Evolutionary conservation across 2,113 vertebrate species (phyloP).

Genomic region (Scolopax mira): DNA sequence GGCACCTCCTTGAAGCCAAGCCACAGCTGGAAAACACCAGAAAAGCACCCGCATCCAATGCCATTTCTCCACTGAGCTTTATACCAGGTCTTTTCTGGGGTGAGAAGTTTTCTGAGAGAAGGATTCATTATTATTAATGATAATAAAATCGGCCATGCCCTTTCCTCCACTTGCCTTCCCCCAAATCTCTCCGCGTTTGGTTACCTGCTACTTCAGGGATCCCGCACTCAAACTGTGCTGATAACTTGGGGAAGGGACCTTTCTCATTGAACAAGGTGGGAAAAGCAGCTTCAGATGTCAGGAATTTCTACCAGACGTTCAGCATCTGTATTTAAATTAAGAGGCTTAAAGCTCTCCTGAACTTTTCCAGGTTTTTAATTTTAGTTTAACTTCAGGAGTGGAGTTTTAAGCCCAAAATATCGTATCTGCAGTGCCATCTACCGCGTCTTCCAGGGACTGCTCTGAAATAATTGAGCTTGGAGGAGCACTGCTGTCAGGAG

Average conservation of each 20-base stretch:
- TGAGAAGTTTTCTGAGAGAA: not conserved
- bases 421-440: constrained; percentile 61
- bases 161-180: not conserved
- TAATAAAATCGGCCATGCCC: constrained; percentile 14
- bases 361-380: constrained; percentile 36
- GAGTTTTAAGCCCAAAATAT: not conserved
- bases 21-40: not conserved
- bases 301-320: constrained; percentile 49
- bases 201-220: not conserved
- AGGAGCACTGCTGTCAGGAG: not conserved
- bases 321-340: constrained; percentile 65
- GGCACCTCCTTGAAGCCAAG: not conserved
- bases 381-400: constrained; percentile 2
- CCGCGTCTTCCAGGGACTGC: constrained; percentile 8
- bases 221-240: not conserved
- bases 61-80: not conserved
- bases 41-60: not conserved
- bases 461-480: not conserved
- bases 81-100: rapidly evolving
- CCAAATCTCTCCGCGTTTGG: not conserved
- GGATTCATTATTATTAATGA: not conserved
- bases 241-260: not conserved
- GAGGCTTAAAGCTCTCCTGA: constrained; percentile 43
- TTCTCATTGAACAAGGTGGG: constrained; percentile 14
- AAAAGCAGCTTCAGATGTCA: constrained; percentile 58